These are phyloP conservation scores for Ruditapes philippinarum DNA, from an alignment of 1,140 invertebrate genomes.

Conservation along the genomic window DNA sequence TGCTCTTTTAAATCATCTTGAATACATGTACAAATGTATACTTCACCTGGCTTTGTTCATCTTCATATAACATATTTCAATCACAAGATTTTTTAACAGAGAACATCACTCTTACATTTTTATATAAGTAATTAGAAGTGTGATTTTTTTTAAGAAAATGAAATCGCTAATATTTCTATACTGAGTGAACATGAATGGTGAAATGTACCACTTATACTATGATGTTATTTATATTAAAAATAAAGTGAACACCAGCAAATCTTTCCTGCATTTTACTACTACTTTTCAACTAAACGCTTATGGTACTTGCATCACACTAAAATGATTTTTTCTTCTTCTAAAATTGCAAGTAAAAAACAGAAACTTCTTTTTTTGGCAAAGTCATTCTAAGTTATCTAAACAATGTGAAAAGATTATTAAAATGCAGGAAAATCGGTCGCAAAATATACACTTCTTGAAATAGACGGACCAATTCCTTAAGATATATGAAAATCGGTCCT, in stretches of 20 bases:
- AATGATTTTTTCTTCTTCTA: too few relatives aligned
- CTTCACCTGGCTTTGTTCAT: too few relatives aligned
- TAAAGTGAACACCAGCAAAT: conserved; percentile 6
- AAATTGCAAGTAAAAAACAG: too few relatives aligned
- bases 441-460: background rate
- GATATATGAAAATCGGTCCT: background rate
- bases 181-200: background rate
- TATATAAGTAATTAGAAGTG: too few relatives aligned
- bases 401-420: background rate
- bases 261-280: conserved; percentile 1
- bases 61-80: too few relatives aligned
- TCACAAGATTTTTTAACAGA: too few relatives aligned
- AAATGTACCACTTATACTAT: background rate
- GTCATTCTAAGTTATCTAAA: background rate
- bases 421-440: background rate
- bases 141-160: background rate
- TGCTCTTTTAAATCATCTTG: too few relatives aligned
- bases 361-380: background rate
- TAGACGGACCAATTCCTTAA: background rate
- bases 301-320: too few relatives aligned
- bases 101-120: too few relatives aligned
- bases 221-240: background rate
- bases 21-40: too few relatives aligned
- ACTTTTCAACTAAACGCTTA: background rate
- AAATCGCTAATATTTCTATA: background rate